Conservation (phyloP, 2,797 vertebrate genomes). For the Liparis tanakae region DNA sequence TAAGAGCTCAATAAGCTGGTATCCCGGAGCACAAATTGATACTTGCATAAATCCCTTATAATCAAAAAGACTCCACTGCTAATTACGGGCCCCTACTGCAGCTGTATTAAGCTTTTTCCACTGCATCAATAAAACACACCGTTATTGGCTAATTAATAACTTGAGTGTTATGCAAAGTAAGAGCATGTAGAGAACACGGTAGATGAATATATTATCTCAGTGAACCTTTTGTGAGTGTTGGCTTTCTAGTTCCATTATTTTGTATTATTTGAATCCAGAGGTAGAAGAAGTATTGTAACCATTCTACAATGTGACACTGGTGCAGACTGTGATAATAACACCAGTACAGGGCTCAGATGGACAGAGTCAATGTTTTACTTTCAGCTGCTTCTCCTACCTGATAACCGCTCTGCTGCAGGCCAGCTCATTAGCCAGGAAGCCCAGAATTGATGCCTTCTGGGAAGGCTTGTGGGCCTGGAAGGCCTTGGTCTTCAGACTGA, state of each 20-base stretch:
- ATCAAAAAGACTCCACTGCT: slow-evolving; percentile 46
- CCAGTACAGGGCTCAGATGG: not conserved
- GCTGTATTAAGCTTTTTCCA: slow-evolving; percentile 54
- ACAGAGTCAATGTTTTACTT: not conserved
- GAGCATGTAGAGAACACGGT: slow-evolving; percentile 2
- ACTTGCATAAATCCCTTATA: slow-evolving; percentile 47
- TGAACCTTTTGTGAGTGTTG: slow-evolving; percentile 4
- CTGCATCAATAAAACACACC: slow-evolving; percentile 57
- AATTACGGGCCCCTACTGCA: slow-evolving; percentile 52
- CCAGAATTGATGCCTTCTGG: slow-evolving; percentile 94
- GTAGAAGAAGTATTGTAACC: not conserved
- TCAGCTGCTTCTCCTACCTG: slow-evolving; percentile 83
- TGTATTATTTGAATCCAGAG: slow-evolving; percentile 20
- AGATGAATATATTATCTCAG: slow-evolving; percentile 22
- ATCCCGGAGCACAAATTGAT: slow-evolving; percentile 49
- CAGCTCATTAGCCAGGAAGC: slow-evolving; percentile 95
- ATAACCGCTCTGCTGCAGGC: slow-evolving; percentile 96
- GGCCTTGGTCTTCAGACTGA: slow-evolving; percentile 97
- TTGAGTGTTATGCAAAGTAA: slow-evolving; percentile 32
- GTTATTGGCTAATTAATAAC: slow-evolving; percentile 45
- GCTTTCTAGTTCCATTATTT: slow-evolving; percentile 6
- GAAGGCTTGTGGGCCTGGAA: slow-evolving; percentile 96
- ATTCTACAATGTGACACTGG: slow-evolving; percentile 5
- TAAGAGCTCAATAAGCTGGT: slow-evolving; percentile 35
- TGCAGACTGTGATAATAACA: not conserved